Base-by-base conservation (phyloP, 2,888 invertebrate species). In the Conistra vaccinii region DNA sequence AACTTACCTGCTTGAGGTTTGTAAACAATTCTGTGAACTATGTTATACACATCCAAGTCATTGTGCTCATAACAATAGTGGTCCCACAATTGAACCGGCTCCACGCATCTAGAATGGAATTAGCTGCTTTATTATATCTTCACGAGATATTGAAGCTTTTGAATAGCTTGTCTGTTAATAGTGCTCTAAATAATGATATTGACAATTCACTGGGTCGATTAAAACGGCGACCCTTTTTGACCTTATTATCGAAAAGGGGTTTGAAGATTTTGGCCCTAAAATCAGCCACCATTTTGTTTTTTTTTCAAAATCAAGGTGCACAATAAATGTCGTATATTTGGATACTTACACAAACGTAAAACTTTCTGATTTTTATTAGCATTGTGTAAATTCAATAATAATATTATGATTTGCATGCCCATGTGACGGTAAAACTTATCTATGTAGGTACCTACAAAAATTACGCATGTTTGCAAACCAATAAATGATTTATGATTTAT, bases 51-150 rank as follows among this genome's bases (percentile, higher is more conserved):
- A 62, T 42, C 32, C 35, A 48, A 67, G 39, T 32, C 26, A 79
- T 84, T 79, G 73, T 79, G 23, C 2, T 53, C 17, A 23, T 26
- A 63, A 84, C 53, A 83, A 81, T 79, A n/a, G 58, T 57, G n/a
- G 48, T 35, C 26, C 20, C 26, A 57, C 67, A 74, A 74, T 73
- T 66, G 62, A 67, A 69, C 20, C 48, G 7, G 14, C 66, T 73
- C 29, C 20, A 57, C 51, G 51, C 29, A 62, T 51, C 10, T 12
- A 80, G 55, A 67, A 69, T 63, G 17, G 61, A 73, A 83, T 78
- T 57, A 55, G 35, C n/a, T 72, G 66, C 29, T 35, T 61, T 73
- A 78, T 53, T 83, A 78, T 61, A 69, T 66, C 42, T 61, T 58
- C 35, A 51, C 14, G n/a, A 68, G 48, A 29, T 68, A 78, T 70